phyloP scores from a whole-genome alignment of 2,797 vertebrate species.

The Jordanella pulchra region DNA sequence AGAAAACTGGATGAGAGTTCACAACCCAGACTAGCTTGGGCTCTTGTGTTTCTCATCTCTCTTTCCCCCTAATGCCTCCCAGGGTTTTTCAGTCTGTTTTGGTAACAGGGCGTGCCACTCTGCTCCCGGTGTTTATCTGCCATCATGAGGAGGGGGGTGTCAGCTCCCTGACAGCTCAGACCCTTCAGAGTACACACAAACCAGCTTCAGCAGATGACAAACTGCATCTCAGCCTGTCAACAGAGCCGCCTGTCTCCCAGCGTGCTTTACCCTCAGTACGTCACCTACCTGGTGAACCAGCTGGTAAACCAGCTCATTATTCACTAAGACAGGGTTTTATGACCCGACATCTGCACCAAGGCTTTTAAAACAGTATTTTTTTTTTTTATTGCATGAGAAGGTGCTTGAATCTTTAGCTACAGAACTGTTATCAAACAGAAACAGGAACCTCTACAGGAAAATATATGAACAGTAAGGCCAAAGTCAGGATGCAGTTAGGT shows the following conservation, averaged over 20 bases:
- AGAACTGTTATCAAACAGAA: constrained; percentile 44
- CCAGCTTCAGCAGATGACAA: constrained; percentile 65
- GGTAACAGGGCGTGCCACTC: constrained; percentile 38
- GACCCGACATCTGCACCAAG: constrained; percentile 57
- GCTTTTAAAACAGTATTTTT: constrained; percentile 7
- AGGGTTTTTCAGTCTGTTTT: constrained; percentile 72
- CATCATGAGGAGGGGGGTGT: constrained; percentile 50
- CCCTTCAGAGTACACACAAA: constrained; percentile 44
- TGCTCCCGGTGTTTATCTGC: constrained; percentile 66
- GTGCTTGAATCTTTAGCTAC: constrained; percentile 55
- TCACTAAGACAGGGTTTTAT: constrained; percentile 75
- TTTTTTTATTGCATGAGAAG: constrained; percentile 59
- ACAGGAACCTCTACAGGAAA: constrained; percentile 23
- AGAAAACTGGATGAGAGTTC: constrained; percentile 58
- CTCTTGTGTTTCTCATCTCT: constrained; percentile 38
- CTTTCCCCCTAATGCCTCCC: constrained; percentile 44
- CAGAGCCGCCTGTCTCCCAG: constrained; percentile 63
- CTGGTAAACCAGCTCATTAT: constrained; percentile 67
- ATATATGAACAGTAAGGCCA: not conserved
- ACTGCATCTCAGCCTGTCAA: constrained; percentile 54
- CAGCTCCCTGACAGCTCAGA: constrained; percentile 50
- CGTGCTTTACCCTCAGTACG: constrained; percentile 70
- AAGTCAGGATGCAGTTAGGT: not conserved
- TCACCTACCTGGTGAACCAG: constrained; percentile 69
- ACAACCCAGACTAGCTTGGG: constrained; percentile 42